Conservation (phyloP, 1,140 invertebrate genomes). For the Polyergus mexicanus region DNA sequence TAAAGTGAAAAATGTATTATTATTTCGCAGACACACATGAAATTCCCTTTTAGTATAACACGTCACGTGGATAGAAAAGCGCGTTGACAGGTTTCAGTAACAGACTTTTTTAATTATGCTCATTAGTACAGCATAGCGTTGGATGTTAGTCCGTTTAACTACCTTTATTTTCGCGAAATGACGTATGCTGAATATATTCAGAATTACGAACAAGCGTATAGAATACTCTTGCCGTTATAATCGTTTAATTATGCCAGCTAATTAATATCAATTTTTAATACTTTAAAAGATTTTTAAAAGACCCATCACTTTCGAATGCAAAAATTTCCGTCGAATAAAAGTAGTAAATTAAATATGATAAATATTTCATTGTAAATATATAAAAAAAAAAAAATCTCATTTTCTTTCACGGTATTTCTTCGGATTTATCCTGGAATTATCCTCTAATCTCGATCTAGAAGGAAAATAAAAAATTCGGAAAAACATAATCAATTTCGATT, state of each 20-base stretch:
- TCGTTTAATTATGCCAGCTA: constrained; percentile 31
- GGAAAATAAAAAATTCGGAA: constrained; percentile 1
- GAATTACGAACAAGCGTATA: neutral
- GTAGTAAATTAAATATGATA: neutral
- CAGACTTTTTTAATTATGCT: constrained; percentile 57
- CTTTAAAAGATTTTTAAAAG: neutral
- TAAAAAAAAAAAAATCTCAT: neutral
- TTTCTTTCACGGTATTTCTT: neutral
- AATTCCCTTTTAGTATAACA: constrained; percentile 48
- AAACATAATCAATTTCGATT: constrained; percentile 1
- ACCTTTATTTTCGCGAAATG: constrained; percentile 52
- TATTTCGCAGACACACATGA: constrained; percentile 11
- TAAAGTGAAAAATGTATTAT: constrained; percentile 30
- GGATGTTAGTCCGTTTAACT: constrained; percentile 31
- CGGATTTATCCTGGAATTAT: neutral
- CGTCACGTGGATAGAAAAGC: constrained; percentile 27
- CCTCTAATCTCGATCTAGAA: neutral
- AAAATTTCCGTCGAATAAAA: neutral
- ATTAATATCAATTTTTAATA: neutral
- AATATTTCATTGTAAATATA: neutral
- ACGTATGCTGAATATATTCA: neutral
- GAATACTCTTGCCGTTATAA: neutral
- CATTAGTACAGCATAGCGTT: constrained; percentile 35
- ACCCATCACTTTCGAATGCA: neutral
- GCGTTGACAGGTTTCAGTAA: constrained; percentile 30